A percentile compares a stretch with the other conserved stretches of the same genome.
Conservation (phyloP, 2,888 invertebrate genomes). For the Microplitis deprimator region DNA sequence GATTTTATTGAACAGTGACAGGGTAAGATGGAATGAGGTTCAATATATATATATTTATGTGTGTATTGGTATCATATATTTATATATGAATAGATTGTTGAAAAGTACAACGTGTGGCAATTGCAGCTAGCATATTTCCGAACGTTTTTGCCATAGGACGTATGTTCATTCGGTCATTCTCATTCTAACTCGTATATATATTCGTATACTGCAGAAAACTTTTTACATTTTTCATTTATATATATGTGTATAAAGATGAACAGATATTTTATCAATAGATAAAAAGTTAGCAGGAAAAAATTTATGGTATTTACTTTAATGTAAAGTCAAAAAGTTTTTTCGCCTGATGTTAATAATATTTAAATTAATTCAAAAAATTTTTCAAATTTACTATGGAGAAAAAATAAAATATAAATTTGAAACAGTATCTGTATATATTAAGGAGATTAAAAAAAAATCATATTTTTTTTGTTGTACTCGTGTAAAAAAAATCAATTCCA, state of each 20-base stretch:
- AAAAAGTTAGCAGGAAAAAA: not conserved
- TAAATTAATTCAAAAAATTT: not conserved
- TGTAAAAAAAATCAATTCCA: no score
- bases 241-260: not conserved
- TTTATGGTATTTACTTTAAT: not conserved
- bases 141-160: constrained; percentile 35
- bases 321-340: not conserved
- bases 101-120: constrained; percentile 36
- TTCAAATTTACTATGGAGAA: not conserved
- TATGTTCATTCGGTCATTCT: not conserved
- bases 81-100: not conserved
- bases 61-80: not conserved
- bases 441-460: no score
- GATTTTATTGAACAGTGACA: no score
- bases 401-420: not conserved
- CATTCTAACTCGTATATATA: constrained; percentile 22
- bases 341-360: not conserved
- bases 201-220: constrained; percentile 38
- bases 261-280: not conserved
- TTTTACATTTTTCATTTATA: constrained; percentile 45
- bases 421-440: no score
- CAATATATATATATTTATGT: not conserved
- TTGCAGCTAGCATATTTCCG: constrained; percentile 59
- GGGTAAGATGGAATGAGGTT: no score
- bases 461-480: no score